Conservation (phyloP, 1,140 invertebrate species). For the Goniozus legneri region DNA sequence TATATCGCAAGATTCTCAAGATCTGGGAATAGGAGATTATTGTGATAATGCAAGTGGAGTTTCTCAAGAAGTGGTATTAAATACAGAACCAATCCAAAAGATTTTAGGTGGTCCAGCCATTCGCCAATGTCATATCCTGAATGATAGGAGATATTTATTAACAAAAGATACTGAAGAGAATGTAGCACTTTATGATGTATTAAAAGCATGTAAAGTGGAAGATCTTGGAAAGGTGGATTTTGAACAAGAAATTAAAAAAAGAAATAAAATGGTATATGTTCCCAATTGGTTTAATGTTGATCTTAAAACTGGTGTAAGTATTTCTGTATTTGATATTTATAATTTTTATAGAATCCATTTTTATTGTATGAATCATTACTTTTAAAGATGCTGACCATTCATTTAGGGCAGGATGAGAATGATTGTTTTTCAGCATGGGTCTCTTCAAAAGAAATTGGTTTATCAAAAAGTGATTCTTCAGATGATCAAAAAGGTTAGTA, state of each 20-base stretch:
- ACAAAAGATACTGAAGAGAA: conserved; percentile 96
- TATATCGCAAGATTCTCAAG: conserved; percentile 53
- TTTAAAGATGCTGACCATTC: conserved; percentile 90
- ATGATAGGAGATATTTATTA: conserved; percentile 94
- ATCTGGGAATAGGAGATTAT: conserved; percentile 40
- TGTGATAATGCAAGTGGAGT: conserved; percentile 37
- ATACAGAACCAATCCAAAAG: conserved; percentile 49
- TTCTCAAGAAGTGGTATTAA: conserved; percentile 29
- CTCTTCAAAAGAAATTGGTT: conserved; percentile 89
- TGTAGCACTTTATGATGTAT: conserved; percentile 96
- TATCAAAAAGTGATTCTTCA: conserved; percentile 71
- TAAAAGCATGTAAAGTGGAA: conserved; percentile 88
- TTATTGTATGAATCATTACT: conserved; percentile 12
- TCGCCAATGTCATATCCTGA: conserved; percentile 86
- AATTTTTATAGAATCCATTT: conserved; percentile 1
- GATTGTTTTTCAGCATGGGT: conserved; percentile 99
- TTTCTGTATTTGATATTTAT: not conserved
- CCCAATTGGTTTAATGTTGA: conserved; percentile 99
- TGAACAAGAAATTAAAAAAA: conserved; percentile 91
- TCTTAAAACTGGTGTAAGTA: conserved; percentile 90
- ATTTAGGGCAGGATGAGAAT: conserved; percentile 93
- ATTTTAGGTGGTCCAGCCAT: conserved; percentile 90
- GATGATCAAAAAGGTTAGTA: conserved; percentile 78
- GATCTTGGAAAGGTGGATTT: conserved; percentile 90
- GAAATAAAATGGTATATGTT: conserved; percentile 92